Evolutionary conservation across 2,888 invertebrate genomes (phyloP).

Genomic region (Sinotaia quadrata): DNA sequence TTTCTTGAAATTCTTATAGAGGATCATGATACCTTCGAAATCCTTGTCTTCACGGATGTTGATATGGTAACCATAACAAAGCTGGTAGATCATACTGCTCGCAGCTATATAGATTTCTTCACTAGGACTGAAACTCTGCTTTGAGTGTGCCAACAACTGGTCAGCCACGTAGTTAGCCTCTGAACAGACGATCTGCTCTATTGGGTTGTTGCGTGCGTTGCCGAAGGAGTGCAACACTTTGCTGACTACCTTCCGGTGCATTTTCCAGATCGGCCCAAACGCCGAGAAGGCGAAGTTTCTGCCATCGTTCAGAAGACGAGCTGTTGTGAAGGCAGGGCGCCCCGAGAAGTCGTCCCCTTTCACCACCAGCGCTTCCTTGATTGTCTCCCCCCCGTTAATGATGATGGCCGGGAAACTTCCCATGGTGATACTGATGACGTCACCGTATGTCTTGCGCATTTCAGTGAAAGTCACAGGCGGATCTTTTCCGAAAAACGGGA

Average conservation of each 20-base stretch:
- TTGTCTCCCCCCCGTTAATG: constrained; percentile 36
- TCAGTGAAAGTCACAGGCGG: constrained; percentile 31
- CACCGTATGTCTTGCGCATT: constrained; percentile 34
- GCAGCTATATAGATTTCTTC: neutral
- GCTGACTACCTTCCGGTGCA: constrained; percentile 34
- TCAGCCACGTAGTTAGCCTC: constrained; percentile 17
- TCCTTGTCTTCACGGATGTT: constrained; percentile 24
- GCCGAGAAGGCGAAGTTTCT: constrained; percentile 19
- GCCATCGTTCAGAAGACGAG: constrained; percentile 19
- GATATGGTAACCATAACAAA: constrained; percentile 29
- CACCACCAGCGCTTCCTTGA: constrained; percentile 27
- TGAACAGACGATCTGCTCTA: constrained; percentile 23
- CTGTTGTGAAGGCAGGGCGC: constrained; percentile 34
- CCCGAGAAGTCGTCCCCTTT: constrained; percentile 33
- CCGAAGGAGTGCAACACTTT: constrained; percentile 28
- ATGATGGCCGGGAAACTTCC: constrained; percentile 42
- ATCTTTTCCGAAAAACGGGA: constrained; percentile 34
- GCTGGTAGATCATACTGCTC: constrained; percentile 32
- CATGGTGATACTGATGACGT: constrained; percentile 38
- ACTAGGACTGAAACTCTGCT: constrained; percentile 2
- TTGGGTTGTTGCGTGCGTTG: constrained; percentile 10
- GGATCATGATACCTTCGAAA: neutral
- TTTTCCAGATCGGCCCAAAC: constrained; percentile 20
- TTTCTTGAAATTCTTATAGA: constrained; percentile 13
- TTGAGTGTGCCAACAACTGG: constrained; percentile 13